These are phyloP conservation scores for Acanthacorydalis orientalis DNA, from an alignment of 2,888 invertebrate species.

Conservation along the genomic window DNA sequence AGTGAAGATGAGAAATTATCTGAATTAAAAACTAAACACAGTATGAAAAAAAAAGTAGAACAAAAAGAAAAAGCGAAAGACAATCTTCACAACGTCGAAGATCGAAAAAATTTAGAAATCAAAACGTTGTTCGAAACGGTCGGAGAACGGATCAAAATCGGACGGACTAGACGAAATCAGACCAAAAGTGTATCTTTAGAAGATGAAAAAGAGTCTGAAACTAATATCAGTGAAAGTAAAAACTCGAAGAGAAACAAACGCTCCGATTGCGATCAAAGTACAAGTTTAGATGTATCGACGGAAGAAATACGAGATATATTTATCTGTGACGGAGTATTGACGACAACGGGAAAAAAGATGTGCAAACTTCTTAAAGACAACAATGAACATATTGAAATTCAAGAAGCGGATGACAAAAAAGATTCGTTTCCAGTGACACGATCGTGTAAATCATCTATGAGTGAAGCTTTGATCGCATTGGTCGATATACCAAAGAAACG, in stretches of 20 bases:
- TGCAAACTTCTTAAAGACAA: constrained; percentile 40
- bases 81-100: constrained; percentile 1
- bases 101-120: background rate
- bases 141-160: background rate
- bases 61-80: constrained; percentile 8
- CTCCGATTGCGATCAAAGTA: constrained; percentile 3
- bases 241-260: constrained; percentile 7
- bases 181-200: constrained; percentile 9
- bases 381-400: constrained; percentile 16
- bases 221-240: constrained; percentile 9
- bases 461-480: background rate
- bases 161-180: constrained; percentile 6
- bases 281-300: constrained; percentile 37
- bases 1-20: constrained; percentile 15
- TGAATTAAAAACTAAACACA: constrained; percentile 7
- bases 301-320: constrained; percentile 56
- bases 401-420: background rate
- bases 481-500: background rate
- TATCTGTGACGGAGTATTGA: constrained; percentile 42
- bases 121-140: background rate
- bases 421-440: constrained; percentile 5
- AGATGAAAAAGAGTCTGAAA: constrained; percentile 11
- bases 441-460: no score
- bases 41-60: constrained; percentile 7
- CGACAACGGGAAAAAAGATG: constrained; percentile 45